phyloP scores from a whole-genome alignment of 1,140 invertebrate genomes.

The Euura saliciscinereae region DNA sequence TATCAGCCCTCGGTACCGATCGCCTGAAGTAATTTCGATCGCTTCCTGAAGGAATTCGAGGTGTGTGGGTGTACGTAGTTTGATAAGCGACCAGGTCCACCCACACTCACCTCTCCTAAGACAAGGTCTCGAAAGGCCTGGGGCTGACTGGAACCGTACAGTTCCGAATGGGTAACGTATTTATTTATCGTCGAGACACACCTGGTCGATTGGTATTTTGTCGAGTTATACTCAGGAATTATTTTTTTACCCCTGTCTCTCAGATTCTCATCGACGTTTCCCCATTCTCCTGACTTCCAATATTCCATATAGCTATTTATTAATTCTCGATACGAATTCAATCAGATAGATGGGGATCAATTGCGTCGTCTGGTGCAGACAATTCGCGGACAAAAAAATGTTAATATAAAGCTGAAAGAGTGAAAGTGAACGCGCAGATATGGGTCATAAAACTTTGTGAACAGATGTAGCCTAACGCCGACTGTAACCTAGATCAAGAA shows the following conservation, averaged over 20 bases:
- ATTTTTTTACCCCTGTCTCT: no score
- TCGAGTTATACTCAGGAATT: no score
- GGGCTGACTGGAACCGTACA: neutral
- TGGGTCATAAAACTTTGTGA: neutral
- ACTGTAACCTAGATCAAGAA: no score
- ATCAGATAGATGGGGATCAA: no score
- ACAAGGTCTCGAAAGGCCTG: neutral
- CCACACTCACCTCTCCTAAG: neutral
- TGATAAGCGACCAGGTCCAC: neutral
- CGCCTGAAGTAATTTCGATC: neutral
- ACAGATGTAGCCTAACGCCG: no score
- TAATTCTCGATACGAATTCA: no score
- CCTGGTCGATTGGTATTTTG: neutral
- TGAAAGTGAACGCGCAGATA: neutral
- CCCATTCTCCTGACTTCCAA: no score
- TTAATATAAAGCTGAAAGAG: neutral
- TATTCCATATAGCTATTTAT: no score
- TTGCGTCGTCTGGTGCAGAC: no score
- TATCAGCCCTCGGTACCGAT: neutral
- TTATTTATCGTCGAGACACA: neutral
- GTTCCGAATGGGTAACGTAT: neutral
- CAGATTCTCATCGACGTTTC: no score
- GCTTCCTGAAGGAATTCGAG: slow-evolving; percentile 2
- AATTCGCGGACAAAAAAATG: no score
- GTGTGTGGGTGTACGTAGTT: neutral